A percentile compares a stretch with the other conserved stretches of the same genome.
These are phyloP conservation scores for Microchrysa polita DNA, from an alignment of 2,888 invertebrate genomes.

Conservation along the genomic window DNA sequence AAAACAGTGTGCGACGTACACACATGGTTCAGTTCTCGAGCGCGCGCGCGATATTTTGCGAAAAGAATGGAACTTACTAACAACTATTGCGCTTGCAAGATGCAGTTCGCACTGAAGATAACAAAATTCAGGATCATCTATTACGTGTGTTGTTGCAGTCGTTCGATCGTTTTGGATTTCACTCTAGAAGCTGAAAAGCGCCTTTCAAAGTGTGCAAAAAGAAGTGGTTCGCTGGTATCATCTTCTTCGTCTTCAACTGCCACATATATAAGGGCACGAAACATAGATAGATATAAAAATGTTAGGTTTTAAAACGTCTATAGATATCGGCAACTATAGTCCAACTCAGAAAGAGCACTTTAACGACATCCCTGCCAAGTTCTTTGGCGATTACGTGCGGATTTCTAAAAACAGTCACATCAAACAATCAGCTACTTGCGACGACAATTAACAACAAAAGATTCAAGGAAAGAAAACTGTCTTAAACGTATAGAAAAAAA, in stretches of 20 bases:
- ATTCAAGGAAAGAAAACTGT: constrained; percentile 44
- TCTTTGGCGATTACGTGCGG: constrained; percentile 36
- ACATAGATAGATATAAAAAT: not conserved
- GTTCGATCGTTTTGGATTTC: not conserved
- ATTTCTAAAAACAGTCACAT: constrained; percentile 41
- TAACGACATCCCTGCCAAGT: not conserved
- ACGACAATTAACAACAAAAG: constrained; percentile 42
- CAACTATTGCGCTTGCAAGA: constrained; percentile 12
- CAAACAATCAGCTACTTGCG: constrained; percentile 42
- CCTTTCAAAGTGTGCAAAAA: constrained; percentile 9
- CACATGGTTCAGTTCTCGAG: too few species aligned
- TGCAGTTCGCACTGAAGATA: constrained; percentile 36
- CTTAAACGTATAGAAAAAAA: constrained; percentile 39
- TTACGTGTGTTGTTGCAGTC: constrained; percentile 9
- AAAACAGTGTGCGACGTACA: not conserved
- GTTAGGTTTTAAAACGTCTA: not conserved
- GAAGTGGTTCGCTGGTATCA: not conserved
- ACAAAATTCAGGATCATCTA: constrained; percentile 43
- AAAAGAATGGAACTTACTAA: not conserved
- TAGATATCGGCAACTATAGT: not conserved
- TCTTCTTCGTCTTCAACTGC: not conserved
- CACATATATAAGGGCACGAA: not conserved
- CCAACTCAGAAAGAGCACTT: too few species aligned
- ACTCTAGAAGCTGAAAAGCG: constrained; percentile 35
- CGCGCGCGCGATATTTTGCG: too few species aligned